Conservation (phyloP, 2,888 invertebrate genomes). For the Xanthia icteritia region DNA sequence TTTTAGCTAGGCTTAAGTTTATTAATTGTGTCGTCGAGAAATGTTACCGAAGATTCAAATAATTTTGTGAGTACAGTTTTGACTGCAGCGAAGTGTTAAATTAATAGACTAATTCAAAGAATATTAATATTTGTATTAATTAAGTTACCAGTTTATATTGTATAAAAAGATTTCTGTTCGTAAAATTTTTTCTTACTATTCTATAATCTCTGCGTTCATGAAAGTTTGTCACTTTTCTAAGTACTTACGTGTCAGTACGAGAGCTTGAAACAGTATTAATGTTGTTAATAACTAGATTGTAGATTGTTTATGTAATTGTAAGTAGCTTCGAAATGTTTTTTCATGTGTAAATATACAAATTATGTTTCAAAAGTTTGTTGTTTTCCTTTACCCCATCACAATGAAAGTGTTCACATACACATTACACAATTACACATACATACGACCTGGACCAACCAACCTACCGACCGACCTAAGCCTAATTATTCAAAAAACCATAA, state of each 20-base stretch:
- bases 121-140: neutral
- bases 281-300: slow-evolving; percentile 58
- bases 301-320: slow-evolving; percentile 71
- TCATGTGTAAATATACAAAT: slow-evolving; percentile 82
- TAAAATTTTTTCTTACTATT: neutral
- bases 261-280: slow-evolving; percentile 66
- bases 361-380: slow-evolving; percentile 74
- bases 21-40: neutral
- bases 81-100: neutral
- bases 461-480: too few species aligned
- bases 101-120: neutral
- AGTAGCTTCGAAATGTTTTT: slow-evolving; percentile 74
- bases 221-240: slow-evolving; percentile 46
- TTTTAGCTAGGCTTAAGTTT: slow-evolving; percentile 24
- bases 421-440: neutral
- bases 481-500: neutral
- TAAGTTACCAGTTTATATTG: slow-evolving; percentile 28
- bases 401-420: neutral
- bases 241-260: slow-evolving; percentile 32
- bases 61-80: neutral
- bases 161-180: neutral
- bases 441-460: too few species aligned
- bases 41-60: slow-evolving; percentile 19
- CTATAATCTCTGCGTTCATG: neutral
- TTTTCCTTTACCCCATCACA: slow-evolving; percentile 5